A percentile compares a stretch with the other conserved stretches of the same genome.
Conservation (phyloP, 1,140 invertebrate genomes). For the Drosophila tropicalis region DNA sequence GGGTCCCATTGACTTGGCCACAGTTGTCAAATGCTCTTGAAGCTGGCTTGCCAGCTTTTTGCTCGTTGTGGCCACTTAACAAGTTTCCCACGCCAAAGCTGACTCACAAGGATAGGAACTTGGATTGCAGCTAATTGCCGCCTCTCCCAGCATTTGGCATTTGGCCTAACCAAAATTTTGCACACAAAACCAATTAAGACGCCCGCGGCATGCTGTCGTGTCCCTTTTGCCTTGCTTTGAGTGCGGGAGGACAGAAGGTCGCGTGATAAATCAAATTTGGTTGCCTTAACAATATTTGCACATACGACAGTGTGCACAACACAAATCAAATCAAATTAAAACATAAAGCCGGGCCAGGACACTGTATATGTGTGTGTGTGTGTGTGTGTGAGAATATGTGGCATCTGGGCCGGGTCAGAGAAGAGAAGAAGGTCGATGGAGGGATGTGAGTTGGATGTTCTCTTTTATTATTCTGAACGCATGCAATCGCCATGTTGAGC, state of each 20-base stretch:
- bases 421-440: neutral
- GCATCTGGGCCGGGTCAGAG: slow-evolving; percentile 1
- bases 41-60: slow-evolving; percentile 54
- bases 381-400: slow-evolving; percentile 15
- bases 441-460: slow-evolving; percentile 48
- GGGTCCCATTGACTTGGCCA: neutral
- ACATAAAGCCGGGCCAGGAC: slow-evolving; percentile 63
- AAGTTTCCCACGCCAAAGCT: slow-evolving; percentile 33
- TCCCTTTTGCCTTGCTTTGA: neutral
- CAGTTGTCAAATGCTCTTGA: slow-evolving; percentile 45
- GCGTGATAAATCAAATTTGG: slow-evolving; percentile 79
- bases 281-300: slow-evolving; percentile 80
- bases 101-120: slow-evolving; percentile 18
- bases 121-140: slow-evolving; percentile 74
- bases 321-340: slow-evolving; percentile 83
- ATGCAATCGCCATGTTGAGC: slow-evolving; percentile 77
- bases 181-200: slow-evolving; percentile 75
- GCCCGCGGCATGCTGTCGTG: slow-evolving; percentile 32
- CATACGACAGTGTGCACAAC: slow-evolving; percentile 71
- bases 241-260: slow-evolving; percentile 11
- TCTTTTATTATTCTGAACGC: slow-evolving; percentile 76
- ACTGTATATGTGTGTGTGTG: slow-evolving; percentile 40
- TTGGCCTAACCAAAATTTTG: slow-evolving; percentile 39
- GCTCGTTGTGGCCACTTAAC: slow-evolving; percentile 69
- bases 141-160: slow-evolving; percentile 33